These are phyloP conservation scores for Hedya salicella DNA, from an alignment of 2,888 invertebrate genomes.

Conservation along the genomic window DNA sequence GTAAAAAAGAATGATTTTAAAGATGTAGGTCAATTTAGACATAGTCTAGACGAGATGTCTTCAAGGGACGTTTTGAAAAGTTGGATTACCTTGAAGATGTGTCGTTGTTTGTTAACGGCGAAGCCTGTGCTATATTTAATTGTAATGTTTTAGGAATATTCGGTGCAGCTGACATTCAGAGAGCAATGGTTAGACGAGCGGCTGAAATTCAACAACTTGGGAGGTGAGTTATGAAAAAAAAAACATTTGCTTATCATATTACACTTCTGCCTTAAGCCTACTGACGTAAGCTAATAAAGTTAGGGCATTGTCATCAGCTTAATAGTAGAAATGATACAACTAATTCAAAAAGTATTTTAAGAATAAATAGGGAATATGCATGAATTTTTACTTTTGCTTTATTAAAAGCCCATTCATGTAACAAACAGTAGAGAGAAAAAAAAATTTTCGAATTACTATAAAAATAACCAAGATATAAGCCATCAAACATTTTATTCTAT, in stretches of 20 bases:
- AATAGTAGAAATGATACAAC: too few species aligned
- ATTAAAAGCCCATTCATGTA: too few species aligned
- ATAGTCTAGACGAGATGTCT: conserved; percentile 22
- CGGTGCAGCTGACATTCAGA: conserved; percentile 98
- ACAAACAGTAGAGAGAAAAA: too few species aligned
- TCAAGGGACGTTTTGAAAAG: conserved; percentile 8
- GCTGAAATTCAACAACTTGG: conserved; percentile 94
- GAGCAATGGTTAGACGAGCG: conserved; percentile 99
- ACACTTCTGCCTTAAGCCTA: too few species aligned
- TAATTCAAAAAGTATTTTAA: too few species aligned
- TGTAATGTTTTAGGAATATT: conserved; percentile 93
- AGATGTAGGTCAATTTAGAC: conserved; percentile 27
- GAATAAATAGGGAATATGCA: too few species aligned
- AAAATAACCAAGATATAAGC: too few species aligned
- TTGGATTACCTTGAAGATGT: conserved; percentile 29
- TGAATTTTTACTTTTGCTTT: too few species aligned
- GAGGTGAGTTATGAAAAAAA: conserved; percentile 83
- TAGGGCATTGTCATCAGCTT: too few species aligned
- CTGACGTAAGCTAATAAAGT: too few species aligned
- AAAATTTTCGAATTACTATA: too few species aligned
- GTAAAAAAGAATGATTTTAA: conserved; percentile 26
- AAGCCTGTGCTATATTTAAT: conserved; percentile 37
- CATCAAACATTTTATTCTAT: too few species aligned
- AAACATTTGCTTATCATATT: background rate
- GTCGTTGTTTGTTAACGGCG: conserved; percentile 18